These are phyloP conservation scores for Promerops cafer DNA, from an alignment of 2,113 vertebrate species.

Conservation along the genomic window DNA sequence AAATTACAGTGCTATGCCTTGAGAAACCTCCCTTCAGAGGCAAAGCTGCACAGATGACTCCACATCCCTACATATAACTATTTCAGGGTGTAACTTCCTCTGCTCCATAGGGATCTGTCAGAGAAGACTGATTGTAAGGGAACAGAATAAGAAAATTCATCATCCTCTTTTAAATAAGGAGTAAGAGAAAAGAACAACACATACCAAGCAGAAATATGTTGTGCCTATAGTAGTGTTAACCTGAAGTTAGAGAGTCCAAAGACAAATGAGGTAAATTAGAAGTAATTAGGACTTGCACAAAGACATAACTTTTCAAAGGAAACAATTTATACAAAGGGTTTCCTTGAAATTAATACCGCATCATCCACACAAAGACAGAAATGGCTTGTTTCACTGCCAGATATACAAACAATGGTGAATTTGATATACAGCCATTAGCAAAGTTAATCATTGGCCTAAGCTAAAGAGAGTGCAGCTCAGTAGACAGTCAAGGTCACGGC, in stretches of 20 bases:
- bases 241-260: neutral
- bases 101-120: neutral
- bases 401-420: neutral
- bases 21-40: neutral
- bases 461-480: neutral
- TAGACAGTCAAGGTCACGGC: constrained; percentile 21
- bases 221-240: neutral
- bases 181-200: neutral
- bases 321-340: constrained; percentile 1
- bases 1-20: neutral
- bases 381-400: neutral
- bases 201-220: neutral
- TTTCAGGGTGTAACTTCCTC: constrained; percentile 31
- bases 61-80: neutral
- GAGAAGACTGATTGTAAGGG: neutral
- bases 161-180: neutral
- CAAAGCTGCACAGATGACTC: neutral
- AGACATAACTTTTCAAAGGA: neutral
- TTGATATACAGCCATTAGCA: neutral
- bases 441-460: constrained; percentile 25
- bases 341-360: neutral
- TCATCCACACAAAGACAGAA: neutral
- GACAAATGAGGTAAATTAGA: neutral
- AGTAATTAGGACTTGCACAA: neutral
- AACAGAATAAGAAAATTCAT: neutral